A percentile compares a stretch with the other conserved stretches of the same genome.
Conservation (phyloP, 2,797 vertebrate genomes). For the Halcyon leucocephala region DNA sequence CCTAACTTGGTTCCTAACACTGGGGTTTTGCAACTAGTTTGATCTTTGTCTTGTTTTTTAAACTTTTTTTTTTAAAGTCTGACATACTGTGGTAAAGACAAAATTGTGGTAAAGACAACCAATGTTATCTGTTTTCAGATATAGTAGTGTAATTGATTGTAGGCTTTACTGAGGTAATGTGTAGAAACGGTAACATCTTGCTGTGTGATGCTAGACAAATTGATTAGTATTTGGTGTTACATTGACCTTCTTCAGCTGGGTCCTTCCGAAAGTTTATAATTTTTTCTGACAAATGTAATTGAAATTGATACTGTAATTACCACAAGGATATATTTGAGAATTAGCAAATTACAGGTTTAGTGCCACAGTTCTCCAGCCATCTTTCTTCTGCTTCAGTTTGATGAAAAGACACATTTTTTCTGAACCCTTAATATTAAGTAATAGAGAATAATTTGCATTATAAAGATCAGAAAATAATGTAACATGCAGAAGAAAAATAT, state of each 20-base stretch:
- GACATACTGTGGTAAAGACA: not conserved
- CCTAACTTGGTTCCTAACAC: not conserved
- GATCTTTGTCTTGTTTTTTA: not conserved
- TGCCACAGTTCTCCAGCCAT: not conserved
- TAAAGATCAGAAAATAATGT: not conserved
- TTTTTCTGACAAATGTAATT: constrained; percentile 15
- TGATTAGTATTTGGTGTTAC: not conserved
- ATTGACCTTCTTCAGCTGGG: not conserved
- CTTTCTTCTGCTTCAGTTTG: not conserved
- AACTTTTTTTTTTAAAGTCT: not conserved
- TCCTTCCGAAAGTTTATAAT: not conserved
- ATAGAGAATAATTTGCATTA: not conserved
- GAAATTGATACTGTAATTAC: not conserved
- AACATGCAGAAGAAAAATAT: not conserved
- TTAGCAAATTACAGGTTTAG: not conserved
- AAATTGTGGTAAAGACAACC: not conserved
- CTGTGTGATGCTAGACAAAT: not conserved
- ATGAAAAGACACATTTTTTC: not conserved
- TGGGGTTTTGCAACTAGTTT: not conserved
- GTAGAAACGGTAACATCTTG: not conserved
- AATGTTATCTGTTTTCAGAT: not conserved
- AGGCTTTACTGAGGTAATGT: not conserved
- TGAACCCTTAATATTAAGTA: not conserved
- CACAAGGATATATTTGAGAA: not conserved
- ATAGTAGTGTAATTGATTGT: not conserved